These are phyloP conservation scores for Trinorchestia longiramus DNA, from an alignment of 1,140 invertebrate genomes.

Conservation along the genomic window DNA sequence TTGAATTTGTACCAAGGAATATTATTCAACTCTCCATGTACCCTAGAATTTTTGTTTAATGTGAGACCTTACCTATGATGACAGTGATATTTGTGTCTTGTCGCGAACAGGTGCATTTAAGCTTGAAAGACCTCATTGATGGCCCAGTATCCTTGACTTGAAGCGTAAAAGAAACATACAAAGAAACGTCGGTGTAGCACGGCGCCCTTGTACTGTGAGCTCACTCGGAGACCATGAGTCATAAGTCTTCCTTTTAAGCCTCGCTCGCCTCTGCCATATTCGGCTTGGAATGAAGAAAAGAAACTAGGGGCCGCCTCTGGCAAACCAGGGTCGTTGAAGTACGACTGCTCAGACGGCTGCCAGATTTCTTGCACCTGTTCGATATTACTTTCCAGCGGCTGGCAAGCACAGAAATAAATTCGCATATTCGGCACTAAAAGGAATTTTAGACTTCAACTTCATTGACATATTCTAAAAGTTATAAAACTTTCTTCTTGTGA, in stretches of 20 bases:
- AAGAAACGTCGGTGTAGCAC: background rate
- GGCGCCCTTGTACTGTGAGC: constrained; percentile 46
- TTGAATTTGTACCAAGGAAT: background rate
- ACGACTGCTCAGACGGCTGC: background rate
- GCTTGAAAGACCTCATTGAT: constrained; percentile 30
- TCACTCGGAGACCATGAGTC: background rate
- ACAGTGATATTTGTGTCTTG: background rate
- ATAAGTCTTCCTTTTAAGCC: constrained; percentile 9
- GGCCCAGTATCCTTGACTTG: constrained; percentile 22
- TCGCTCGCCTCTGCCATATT: constrained; percentile 23
- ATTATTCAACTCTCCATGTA: background rate
- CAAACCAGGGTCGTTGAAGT: background rate
- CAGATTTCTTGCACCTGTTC: background rate
- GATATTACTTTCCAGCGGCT: background rate
- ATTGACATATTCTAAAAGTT: background rate
- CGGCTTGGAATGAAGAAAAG: background rate
- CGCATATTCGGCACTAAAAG: background rate
- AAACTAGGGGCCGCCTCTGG: background rate
- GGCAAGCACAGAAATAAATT: background rate
- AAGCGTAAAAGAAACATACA: constrained; percentile 2
- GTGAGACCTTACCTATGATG: background rate
- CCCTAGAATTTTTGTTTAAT: background rate
- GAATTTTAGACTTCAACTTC: background rate
- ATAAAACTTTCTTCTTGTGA: background rate
- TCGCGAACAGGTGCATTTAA: background rate